Evolutionary conservation across 2,113 vertebrate species (phyloP), one percentile per base, ranked within the genome.

Genomic region (Oncorhynchus gorbuscha): DNA sequence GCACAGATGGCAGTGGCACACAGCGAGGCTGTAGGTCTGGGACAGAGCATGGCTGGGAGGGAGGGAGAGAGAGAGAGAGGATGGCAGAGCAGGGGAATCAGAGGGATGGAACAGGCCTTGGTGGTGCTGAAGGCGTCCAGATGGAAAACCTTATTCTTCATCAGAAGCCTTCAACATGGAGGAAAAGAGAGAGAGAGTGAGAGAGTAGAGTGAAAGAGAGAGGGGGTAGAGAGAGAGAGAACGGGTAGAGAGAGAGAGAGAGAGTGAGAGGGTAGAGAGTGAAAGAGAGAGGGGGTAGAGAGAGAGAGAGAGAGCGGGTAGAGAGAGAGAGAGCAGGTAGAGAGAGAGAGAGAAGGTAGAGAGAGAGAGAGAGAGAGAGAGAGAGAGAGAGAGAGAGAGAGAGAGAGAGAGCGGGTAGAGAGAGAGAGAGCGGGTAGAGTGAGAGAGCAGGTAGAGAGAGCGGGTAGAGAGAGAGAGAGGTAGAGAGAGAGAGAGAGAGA

Each of bases 1-100:
- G 79, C 84, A 84, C 84, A 88, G 87, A 90, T 89, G 85, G 85
- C 87, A 85, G 59, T 6, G 39, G 39, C 9, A 45, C 39, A 45
- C 39, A 45, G 39, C 9, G 78, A 85, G 39, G 79, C 83, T 80
- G 81, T 69, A 86, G 83, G 85, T 85, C 81, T 39, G 32, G 35
- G 81, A 84, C 39, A 45, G 9, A 45, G 64, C 68, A 18, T 51
- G 61, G 71, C 87, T 20, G 80, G 74, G 84, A 58, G 55, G 55
- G 55, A 58, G 73, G 72, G 74, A 76, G 75, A 74, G 82, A 81
- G n/a, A n/a, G 32, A 32, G 39, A 39, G 62, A 65, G 69, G 14
- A 35, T 26, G 24, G 70, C 68, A 28, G 18, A 48, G 62, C 55
- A 18, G 26, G 28, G 77, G 79, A 88, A 87, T 79, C 81, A 79